A percentile compares a stretch with the other conserved stretches of the same genome.
Evolutionary conservation across 2,113 vertebrate genomes (phyloP).

Genomic region (Synchiropus splendidus): DNA sequence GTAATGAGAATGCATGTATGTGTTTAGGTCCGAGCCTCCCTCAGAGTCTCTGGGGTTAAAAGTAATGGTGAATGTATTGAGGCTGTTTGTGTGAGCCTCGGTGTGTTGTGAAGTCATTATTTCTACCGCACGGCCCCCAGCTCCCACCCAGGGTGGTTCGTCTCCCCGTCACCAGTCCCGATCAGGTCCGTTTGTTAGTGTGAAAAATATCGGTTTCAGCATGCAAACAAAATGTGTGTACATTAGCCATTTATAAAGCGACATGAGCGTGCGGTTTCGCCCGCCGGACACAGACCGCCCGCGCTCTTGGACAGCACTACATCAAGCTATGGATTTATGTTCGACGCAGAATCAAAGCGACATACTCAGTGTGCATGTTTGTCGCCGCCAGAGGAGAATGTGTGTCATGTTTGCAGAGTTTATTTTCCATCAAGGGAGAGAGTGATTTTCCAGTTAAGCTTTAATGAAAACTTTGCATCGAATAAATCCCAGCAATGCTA

Average conservation of each 20-base stretch:
- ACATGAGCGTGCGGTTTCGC: constrained; percentile 19
- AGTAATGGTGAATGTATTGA: constrained; percentile 30
- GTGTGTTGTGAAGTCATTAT: constrained; percentile 37
- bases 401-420: constrained; percentile 3
- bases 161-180: constrained; percentile 25
- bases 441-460: constrained; percentile 1
- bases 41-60: constrained; percentile 30
- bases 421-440: neutral
- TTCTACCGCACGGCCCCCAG: constrained; percentile 28
- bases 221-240: constrained; percentile 45
- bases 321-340: constrained; percentile 42
- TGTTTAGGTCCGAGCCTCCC: constrained; percentile 1
- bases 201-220: constrained; percentile 54
- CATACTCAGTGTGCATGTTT: constrained; percentile 1
- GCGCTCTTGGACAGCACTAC: constrained; percentile 34
- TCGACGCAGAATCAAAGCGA: neutral
- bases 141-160: constrained; percentile 25
- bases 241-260: constrained; percentile 59
- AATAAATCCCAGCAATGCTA: constrained; percentile 3
- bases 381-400: neutral
- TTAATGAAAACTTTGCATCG: constrained; percentile 6
- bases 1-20: constrained; percentile 23
- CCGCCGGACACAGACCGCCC: constrained; percentile 29
- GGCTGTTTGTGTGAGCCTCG: constrained; percentile 15
- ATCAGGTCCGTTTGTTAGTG: constrained; percentile 46